Evolutionary conservation across 2,797 vertebrate species (phyloP), one percentile per base, ranked within the genome.

Genomic region (Gymnoscopelus braueri): DNA sequence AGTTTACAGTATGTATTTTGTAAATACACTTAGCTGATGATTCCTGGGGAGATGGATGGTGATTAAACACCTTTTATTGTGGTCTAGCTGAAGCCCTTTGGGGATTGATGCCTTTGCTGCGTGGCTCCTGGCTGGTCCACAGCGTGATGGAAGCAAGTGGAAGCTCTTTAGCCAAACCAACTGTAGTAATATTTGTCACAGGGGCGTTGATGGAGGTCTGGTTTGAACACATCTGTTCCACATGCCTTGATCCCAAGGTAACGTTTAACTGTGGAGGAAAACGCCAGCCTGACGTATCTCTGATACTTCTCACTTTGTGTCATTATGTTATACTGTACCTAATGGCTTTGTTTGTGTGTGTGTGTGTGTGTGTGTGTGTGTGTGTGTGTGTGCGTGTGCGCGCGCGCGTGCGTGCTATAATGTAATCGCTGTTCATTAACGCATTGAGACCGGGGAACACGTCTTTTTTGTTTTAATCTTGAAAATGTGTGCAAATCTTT

Each of bases 201-300:
- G 51, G 19, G 48, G 49, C 67, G 71, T 64, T 81, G 83, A 87
- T 87, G 80, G 64, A 89, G 81, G 78, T 69, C 76, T 83, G 63
- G 74, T 83, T 85, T 85, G 74, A 86, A 85, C 74, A 77, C 60
- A 73, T 15, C 59, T 26, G 76, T 72, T 83, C 71, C 60, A 13
- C 55, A 67, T 65, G 49, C 56, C 39, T 75, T 78, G 69, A 83
- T 89, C 81, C 86, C 75, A 85, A 83, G 79, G 74, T 83, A 83
- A 81, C 67, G 67, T 78, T 78, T 81, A 66, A 69, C 57, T 35
- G 61, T 85, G 74, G 67, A 80, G 4, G 47, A 55, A 19, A 19
- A 65, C 74, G 77, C 77, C 67, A 74, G 69, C 9, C 69, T 79
- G 70, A 68, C 65, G 85, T 78, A 72, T 81, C 75, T 82, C 67